A percentile compares a stretch with the other conserved stretches of the same genome.
Conservation (phyloP, 2,797 vertebrate species). For the Xenops minutus region DNA sequence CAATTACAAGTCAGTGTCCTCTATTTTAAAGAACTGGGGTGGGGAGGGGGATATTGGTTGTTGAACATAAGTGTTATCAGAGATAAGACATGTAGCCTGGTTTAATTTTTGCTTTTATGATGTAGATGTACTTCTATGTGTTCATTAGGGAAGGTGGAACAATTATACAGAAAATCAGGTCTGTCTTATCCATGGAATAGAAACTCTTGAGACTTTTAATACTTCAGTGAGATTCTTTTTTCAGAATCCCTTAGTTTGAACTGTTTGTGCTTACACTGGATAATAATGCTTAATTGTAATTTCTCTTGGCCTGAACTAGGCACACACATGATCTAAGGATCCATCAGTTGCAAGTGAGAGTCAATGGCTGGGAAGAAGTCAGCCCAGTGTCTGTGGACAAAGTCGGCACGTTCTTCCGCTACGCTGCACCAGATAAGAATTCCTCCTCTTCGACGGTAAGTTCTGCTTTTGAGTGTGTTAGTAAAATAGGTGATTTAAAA, state of each 20-base stretch:
- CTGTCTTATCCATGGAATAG: background rate
- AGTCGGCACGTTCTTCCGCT: slow-evolving; percentile 95
- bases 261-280: background rate
- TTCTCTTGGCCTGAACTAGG: slow-evolving; percentile 70
- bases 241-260: background rate
- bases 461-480: background rate
- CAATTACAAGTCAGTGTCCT: background rate
- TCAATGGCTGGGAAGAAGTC: slow-evolving; percentile 95
- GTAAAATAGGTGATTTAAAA: background rate
- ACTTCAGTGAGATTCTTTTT: background rate
- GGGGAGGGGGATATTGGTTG: fast-evolving
- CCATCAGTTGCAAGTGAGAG: slow-evolving; percentile 94
- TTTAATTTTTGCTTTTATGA: background rate
- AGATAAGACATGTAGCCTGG: background rate
- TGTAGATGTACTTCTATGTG: background rate
- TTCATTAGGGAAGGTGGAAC: background rate
- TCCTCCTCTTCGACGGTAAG: slow-evolving; percentile 90
- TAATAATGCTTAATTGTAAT: background rate
- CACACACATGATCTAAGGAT: slow-evolving; percentile 97
- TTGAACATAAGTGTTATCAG: background rate
- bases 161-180: background rate
- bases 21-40: background rate
- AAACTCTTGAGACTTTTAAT: background rate
- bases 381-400: slow-evolving; percentile 98
- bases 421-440: slow-evolving; percentile 92